phyloP scores from a whole-genome alignment of 2,888 invertebrate genomes.

The Athalia cordata region DNA sequence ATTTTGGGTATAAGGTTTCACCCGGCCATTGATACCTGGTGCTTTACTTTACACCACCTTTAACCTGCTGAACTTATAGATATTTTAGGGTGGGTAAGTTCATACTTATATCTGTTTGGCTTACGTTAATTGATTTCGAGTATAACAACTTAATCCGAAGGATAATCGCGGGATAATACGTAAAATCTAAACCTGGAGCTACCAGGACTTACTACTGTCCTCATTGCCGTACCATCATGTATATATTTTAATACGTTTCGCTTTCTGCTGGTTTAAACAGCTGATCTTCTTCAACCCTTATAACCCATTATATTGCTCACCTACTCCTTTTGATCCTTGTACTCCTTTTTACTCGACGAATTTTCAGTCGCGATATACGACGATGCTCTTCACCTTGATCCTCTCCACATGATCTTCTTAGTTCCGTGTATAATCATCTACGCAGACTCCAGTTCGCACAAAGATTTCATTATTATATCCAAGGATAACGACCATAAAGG shows the following conservation, averaged over 20 bases:
- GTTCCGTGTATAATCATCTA: neutral
- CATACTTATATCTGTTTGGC: constrained; percentile 7
- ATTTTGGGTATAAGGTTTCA: constrained; percentile 33
- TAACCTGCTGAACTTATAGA: neutral
- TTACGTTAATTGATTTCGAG: constrained; percentile 41
- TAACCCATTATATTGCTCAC: neutral
- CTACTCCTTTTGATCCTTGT: neutral
- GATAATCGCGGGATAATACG: constrained; percentile 27
- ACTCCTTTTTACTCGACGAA: neutral
- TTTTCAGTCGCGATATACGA: neutral
- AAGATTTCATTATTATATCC: no score
- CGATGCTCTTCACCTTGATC: constrained; percentile 31
- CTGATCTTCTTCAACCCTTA: neutral
- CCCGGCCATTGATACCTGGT: constrained; percentile 22
- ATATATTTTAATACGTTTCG: neutral
- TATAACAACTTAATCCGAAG: constrained; percentile 39
- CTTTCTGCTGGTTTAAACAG: neutral
- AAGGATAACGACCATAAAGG: no score
- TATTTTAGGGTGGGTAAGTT: neutral
- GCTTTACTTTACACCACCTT: neutral
- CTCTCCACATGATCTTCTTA: constrained; percentile 23
- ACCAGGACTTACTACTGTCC: constrained; percentile 31
- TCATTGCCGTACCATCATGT: neutral
- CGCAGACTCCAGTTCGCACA: no score
- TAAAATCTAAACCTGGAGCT: constrained; percentile 5